Conservation (phyloP, 2,113 vertebrate genomes). For the Periophthalmodon schlosseri region DNA sequence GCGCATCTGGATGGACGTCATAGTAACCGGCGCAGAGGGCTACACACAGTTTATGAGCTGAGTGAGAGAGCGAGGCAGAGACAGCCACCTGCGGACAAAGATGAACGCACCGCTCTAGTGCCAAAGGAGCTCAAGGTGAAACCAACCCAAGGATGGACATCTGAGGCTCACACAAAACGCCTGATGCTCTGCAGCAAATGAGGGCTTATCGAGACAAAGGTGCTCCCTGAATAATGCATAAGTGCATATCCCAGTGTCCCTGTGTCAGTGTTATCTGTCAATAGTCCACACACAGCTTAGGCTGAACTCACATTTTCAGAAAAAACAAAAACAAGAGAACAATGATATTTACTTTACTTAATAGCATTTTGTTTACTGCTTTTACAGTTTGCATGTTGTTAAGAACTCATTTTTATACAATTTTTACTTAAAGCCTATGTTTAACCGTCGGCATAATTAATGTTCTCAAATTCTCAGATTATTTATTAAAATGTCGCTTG, state of each 20-base stretch:
- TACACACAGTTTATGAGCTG: conserved; percentile 96
- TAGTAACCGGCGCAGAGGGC: conserved; percentile 94
- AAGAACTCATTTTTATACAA: conserved; percentile 51
- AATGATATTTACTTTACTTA: conserved; percentile 35
- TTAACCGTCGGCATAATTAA: conserved; percentile 37
- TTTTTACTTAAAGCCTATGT: conserved; percentile 40
- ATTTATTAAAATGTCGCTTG: conserved; percentile 27
- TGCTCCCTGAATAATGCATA: conserved; percentile 20
- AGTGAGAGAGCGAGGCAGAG: conserved; percentile 50
- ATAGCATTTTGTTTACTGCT: conserved; percentile 44
- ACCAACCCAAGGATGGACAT: conserved; percentile 14
- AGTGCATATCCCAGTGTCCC: conserved; percentile 36
- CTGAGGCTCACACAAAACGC: conserved; percentile 25
- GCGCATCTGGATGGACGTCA: conserved; percentile 87
- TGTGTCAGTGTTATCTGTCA: conserved; percentile 25
- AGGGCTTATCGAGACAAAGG: conserved; percentile 34
- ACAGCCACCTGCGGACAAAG: conserved; percentile 21
- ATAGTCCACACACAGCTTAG: conserved; percentile 10
- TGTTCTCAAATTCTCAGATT: conserved; percentile 23
- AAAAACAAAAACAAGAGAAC: conserved; percentile 15
- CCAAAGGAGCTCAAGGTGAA: conserved; percentile 21
- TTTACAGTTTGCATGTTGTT: conserved; percentile 41
- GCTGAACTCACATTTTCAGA: conserved; percentile 15
- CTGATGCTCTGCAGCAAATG: conserved; percentile 43
- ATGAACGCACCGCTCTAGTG: conserved; percentile 10